Evolutionary conservation across 2,113 vertebrate species (phyloP).

Genomic region (Cavia aperea): DNA sequence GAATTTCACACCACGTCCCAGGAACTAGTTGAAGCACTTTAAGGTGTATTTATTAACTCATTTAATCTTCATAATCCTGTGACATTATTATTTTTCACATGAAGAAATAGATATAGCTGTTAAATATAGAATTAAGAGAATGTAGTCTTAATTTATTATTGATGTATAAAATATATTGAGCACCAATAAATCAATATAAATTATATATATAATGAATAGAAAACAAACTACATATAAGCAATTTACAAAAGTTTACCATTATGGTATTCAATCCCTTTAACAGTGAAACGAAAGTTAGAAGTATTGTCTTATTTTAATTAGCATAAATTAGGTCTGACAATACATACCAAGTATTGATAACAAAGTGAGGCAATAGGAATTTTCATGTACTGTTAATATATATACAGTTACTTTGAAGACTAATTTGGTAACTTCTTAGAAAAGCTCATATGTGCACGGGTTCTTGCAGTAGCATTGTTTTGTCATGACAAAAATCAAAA

Average conservation of each 20-base stretch:
- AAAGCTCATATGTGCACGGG: background rate
- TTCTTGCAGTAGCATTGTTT: background rate
- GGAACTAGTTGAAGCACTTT: background rate
- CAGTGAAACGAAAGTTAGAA: background rate
- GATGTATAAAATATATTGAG: background rate
- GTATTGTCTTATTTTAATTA: background rate
- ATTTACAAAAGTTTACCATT: background rate
- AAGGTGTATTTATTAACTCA: background rate
- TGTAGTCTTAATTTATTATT: background rate
- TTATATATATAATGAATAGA: background rate
- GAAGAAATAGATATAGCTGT: background rate
- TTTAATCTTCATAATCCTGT: background rate
- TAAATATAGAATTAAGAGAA: conserved; percentile 1
- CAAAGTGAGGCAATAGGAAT: background rate
- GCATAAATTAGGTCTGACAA: background rate
- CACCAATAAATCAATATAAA: background rate
- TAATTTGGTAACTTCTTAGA: conserved; percentile 16
- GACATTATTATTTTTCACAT: conserved; percentile 10
- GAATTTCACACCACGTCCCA: background rate
- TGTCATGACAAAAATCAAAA: conserved; percentile 6
- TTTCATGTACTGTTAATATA: background rate
- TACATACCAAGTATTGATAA: background rate
- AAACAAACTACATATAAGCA: background rate
- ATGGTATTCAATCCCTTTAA: background rate
- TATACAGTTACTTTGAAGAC: background rate